Conservation (phyloP, 2,113 vertebrate species). For the Cavia aperea region DNA sequence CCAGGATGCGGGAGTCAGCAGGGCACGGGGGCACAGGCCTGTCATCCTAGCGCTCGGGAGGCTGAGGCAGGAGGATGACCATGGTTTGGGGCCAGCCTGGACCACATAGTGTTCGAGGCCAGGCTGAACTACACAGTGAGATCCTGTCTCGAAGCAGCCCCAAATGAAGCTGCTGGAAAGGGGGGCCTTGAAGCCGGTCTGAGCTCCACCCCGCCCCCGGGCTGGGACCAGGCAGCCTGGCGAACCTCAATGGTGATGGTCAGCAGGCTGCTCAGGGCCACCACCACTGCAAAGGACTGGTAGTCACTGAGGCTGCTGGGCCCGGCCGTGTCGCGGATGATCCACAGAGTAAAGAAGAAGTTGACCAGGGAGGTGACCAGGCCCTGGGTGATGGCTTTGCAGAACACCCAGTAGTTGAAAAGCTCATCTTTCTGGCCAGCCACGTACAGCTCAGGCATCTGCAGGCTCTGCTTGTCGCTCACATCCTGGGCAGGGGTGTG, state of each 20-base stretch:
- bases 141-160: background rate
- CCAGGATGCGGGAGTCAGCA: background rate
- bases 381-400: constrained; percentile 77
- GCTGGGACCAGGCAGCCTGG: background rate
- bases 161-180: background rate
- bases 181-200: background rate
- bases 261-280: constrained; percentile 80
- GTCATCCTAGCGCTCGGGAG: background rate
- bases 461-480: constrained; percentile 80
- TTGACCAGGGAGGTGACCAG: constrained; percentile 79
- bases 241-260: constrained; percentile 82
- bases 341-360: constrained; percentile 82
- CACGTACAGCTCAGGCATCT: constrained; percentile 82
- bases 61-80: background rate
- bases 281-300: constrained; percentile 83
- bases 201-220: rapidly evolving
- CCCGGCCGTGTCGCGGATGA: constrained; percentile 68
- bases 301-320: constrained; percentile 72
- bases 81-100: background rate
- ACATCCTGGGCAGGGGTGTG: constrained; percentile 78
- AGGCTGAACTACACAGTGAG: background rate
- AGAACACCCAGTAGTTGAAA: constrained; percentile 81
- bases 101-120: background rate
- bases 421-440: constrained; percentile 79
- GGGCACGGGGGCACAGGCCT: background rate